These are phyloP conservation scores for Phenacoccus solenopsis DNA, from an alignment of 1,140 invertebrate genomes.

Conservation along the genomic window DNA sequence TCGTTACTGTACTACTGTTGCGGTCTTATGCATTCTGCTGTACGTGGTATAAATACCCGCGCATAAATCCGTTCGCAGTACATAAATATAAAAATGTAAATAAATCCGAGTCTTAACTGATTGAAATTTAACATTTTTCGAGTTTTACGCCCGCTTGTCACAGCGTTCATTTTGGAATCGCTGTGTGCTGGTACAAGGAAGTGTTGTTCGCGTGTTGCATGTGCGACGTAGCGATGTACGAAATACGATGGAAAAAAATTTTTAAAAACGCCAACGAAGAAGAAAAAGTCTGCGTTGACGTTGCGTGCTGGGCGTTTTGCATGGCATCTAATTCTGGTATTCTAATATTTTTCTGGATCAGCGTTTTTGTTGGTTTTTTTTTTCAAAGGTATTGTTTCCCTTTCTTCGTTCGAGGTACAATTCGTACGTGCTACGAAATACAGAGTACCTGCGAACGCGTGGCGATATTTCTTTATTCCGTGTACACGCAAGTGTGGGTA, in stretches of 20 bases:
- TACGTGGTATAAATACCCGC: neutral
- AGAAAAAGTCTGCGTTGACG: neutral
- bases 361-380: too few relatives aligned
- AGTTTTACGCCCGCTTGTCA: conserved; percentile 1
- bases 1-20: too few relatives aligned
- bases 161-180: neutral
- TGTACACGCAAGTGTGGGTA: too few relatives aligned
- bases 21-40: neutral
- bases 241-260: too few relatives aligned
- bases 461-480: neutral
- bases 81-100: conserved; percentile 4
- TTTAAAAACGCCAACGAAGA: neutral
- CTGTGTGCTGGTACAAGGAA: conserved; percentile 1
- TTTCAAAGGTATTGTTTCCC: neutral
- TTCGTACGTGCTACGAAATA: neutral
- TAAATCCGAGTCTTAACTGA: neutral
- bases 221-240: too few relatives aligned
- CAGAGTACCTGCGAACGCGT: neutral
- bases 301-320: neutral
- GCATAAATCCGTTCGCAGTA: conserved; percentile 1
- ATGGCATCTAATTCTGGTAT: neutral
- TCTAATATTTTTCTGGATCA: conserved; percentile 2
- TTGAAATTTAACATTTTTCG: neutral
- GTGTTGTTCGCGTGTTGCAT: neutral
- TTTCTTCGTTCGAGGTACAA: too few relatives aligned